phyloP scores from a whole-genome alignment of 2,888 invertebrate genomes.

The Oligia latruncula region DNA sequence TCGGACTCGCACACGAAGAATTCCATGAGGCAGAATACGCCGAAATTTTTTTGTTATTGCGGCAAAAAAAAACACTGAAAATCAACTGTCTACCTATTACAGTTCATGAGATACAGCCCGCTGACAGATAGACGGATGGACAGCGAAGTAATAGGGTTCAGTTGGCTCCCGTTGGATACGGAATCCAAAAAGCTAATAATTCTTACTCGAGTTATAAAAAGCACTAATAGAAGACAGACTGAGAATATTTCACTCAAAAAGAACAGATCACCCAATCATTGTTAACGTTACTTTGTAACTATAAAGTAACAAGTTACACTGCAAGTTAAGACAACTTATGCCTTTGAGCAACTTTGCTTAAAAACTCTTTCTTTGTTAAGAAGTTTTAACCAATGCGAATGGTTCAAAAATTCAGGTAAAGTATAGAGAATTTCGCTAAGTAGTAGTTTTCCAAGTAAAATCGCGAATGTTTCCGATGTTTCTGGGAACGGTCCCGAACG shows the following conservation, averaged over 20 bases:
- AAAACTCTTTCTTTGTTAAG: slow-evolving; percentile 6
- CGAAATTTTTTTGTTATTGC: too few species aligned
- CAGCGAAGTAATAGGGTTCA: too few species aligned
- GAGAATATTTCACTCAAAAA: background rate
- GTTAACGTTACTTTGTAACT: slow-evolving; percentile 8
- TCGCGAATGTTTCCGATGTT: background rate
- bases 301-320: slow-evolving; percentile 7
- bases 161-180: too few species aligned
- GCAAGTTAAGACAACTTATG: slow-evolving; percentile 16
- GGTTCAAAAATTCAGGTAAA: background rate
- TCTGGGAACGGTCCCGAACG: too few species aligned
- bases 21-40: too few species aligned
- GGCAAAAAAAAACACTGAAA: too few species aligned
- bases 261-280: slow-evolving; percentile 11
- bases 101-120: too few species aligned
- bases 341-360: slow-evolving; percentile 4
- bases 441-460: background rate
- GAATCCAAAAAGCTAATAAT: background rate
- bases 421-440: background rate
- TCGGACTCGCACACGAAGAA: too few species aligned
- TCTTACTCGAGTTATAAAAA: background rate
- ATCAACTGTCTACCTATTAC: too few species aligned
- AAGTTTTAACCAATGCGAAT: slow-evolving; percentile 6
- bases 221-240: background rate
- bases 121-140: too few species aligned